Conservation (phyloP, 2,113 vertebrate species). For the Glaucidium brasilianum region DNA sequence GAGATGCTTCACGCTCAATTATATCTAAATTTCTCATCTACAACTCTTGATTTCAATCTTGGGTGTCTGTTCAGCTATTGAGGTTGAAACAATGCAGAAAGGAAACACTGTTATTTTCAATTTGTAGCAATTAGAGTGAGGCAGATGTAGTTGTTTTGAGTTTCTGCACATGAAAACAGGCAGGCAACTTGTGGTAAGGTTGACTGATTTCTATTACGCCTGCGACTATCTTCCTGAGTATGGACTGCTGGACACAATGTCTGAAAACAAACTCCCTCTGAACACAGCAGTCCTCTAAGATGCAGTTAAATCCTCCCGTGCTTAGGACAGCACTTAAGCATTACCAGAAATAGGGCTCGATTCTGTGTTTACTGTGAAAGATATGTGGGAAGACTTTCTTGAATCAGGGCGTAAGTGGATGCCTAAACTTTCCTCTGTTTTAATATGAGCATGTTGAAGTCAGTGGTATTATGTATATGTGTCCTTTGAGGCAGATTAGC, state of each 20-base stretch:
- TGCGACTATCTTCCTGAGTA: not conserved
- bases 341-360: not conserved
- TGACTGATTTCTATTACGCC: not conserved
- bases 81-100: constrained; percentile 53
- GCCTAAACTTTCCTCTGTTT: not conserved
- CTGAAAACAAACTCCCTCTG: not conserved
- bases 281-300: not conserved
- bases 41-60: constrained; percentile 65
- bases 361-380: not conserved
- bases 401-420: not conserved
- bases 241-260: not conserved
- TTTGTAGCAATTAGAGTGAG: constrained; percentile 40
- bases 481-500: not conserved
- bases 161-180: not conserved
- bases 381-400: not conserved
- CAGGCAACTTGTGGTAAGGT: not conserved
- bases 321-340: not conserved
- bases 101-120: constrained; percentile 54
- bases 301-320: not conserved
- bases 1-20: constrained; percentile 65
- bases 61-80: constrained; percentile 32
- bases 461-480: not conserved
- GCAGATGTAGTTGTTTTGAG: constrained; percentile 1
- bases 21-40: constrained; percentile 64
- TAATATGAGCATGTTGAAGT: not conserved